Conservation (phyloP, 2,888 invertebrate genomes). For the Cheilosia impressa region DNA sequence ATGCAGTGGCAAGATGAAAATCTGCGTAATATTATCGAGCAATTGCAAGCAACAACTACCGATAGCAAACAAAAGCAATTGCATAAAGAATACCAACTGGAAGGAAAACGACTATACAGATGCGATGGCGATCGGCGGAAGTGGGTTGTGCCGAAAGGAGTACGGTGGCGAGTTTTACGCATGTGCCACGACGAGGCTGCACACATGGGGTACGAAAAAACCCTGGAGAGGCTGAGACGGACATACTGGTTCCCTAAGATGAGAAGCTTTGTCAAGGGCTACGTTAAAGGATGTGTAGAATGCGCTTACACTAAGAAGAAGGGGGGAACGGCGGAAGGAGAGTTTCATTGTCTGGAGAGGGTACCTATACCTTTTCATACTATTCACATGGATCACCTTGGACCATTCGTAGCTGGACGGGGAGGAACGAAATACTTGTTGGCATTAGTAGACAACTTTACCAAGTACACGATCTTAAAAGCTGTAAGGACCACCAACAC, state of each 20-base stretch:
- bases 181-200: constrained; percentile 32
- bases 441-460: constrained; percentile 33
- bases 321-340: background rate
- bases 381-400: constrained; percentile 36
- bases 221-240: constrained; percentile 6
- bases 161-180: too few relatives aligned
- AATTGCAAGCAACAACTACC: too few relatives aligned
- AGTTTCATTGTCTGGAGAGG: background rate
- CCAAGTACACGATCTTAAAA: background rate
- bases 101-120: too few relatives aligned
- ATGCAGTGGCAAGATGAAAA: constrained; percentile 34
- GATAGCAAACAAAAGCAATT: background rate
- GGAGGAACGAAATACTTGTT: constrained; percentile 8
- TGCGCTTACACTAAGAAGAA: background rate
- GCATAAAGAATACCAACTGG: background rate
- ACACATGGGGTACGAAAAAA: constrained; percentile 24
- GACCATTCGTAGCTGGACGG: constrained; percentile 16
- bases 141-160: too few relatives aligned
- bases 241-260: constrained; percentile 39
- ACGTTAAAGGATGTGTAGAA: too few relatives aligned
- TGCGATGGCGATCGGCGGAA: too few relatives aligned
- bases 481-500: background rate
- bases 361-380: background rate
- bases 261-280: constrained; percentile 14
- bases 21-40: background rate